Percentiles rank a stretch among this genome's conserved stretches.
Evolutionary conservation across 2,113 vertebrate species (phyloP).

Genomic region (Agapornis roseicollis): DNA sequence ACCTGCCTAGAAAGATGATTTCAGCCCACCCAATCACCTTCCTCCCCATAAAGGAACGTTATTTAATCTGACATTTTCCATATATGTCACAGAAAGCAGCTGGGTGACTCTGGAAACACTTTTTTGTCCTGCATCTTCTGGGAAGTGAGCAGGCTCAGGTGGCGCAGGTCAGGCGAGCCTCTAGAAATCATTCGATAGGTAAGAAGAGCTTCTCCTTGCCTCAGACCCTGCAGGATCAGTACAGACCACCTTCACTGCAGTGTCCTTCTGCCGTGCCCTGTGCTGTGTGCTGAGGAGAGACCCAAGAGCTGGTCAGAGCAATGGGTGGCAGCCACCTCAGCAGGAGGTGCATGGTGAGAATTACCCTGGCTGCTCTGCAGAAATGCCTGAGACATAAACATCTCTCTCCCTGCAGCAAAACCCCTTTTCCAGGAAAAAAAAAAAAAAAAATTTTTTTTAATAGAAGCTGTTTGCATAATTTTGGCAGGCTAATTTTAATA

Average conservation of each 20-base stretch:
- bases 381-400: background rate
- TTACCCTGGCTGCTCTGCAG: background rate
- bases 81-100: background rate
- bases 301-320: background rate
- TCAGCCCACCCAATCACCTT: background rate
- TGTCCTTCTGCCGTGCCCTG: background rate
- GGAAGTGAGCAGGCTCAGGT: background rate
- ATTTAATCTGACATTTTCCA: background rate
- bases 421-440: background rate
- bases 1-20: background rate
- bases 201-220: background rate
- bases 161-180: background rate
- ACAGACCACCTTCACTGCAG: background rate
- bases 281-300: background rate
- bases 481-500: background rate
- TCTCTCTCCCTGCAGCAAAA: background rate
- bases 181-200: background rate
- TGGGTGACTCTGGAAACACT: background rate
- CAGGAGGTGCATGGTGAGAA: accelerated
- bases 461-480: background rate
- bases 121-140: background rate
- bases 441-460: no score
- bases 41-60: background rate
- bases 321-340: accelerated
- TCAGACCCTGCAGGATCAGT: background rate